Conservation (phyloP, 1,140 invertebrate genomes). For the Drosophila sulfurigaster region DNA sequence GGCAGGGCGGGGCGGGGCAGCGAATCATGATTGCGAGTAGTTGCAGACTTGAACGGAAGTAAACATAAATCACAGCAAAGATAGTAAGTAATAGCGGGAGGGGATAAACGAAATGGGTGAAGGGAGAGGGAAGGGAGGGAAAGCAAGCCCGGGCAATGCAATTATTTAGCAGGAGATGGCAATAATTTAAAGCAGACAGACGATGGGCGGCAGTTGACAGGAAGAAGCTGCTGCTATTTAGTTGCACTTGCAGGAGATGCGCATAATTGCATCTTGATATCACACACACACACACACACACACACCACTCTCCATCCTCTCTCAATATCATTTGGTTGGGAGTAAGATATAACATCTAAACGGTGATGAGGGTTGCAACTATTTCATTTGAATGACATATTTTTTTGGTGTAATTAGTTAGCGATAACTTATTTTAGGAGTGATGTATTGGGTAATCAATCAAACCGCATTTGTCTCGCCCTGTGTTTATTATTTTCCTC, state of each 20-base stretch:
- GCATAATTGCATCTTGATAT: conserved; percentile 75
- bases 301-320: background rate
- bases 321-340: conserved; percentile 9
- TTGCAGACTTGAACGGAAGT: conserved; percentile 68
- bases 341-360: background rate
- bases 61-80: conserved; percentile 72
- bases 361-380: background rate
- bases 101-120: background rate
- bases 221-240: conserved; percentile 79
- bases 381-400: background rate
- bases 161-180: conserved; percentile 69
- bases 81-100: conserved; percentile 16
- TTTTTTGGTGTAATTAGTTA: background rate
- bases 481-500: background rate
- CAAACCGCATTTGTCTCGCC: background rate
- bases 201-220: conserved; percentile 48
- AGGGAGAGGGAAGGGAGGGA: background rate
- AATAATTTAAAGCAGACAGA: conserved; percentile 56
- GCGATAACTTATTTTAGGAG: background rate
- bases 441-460: background rate
- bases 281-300: conserved; percentile 3
- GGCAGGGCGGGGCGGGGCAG: conserved; percentile 4
- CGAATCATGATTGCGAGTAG: conserved; percentile 72
- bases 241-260: conserved; percentile 72
- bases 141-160: conserved; percentile 47